Conservation (phyloP, 1,140 invertebrate species). For the Andricus grossulariae region DNA sequence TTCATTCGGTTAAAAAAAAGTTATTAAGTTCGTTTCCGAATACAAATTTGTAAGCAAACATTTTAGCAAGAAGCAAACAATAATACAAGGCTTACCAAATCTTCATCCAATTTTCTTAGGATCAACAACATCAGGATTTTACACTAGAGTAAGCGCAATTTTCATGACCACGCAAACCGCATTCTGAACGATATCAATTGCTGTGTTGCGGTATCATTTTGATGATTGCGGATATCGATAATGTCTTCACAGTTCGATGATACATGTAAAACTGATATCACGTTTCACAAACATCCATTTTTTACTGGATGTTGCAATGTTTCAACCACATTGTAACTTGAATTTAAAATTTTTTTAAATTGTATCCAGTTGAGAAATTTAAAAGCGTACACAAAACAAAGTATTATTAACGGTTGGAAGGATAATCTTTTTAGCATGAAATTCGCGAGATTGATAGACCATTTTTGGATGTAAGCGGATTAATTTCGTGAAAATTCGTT, state of each 20-base stretch:
- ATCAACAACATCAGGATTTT: slow-evolving; percentile 52
- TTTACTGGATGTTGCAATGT: no score
- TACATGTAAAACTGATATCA: no score
- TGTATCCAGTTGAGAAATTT: no score
- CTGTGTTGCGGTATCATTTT: slow-evolving; percentile 17
- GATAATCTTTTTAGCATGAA: not conserved
- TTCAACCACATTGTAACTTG: no score
- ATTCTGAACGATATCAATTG: slow-evolving; percentile 39
- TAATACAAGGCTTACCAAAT: not conserved
- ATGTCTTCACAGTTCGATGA: not conserved
- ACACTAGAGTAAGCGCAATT: slow-evolving; percentile 36
- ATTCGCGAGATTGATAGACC: not conserved
- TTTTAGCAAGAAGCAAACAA: not conserved
- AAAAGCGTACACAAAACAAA: not conserved
- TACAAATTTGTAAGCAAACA: no score
- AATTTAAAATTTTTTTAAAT: no score
- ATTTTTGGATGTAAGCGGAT: slow-evolving; percentile 15
- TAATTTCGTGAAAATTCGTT: slow-evolving; percentile 7
- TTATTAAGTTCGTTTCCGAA: no score
- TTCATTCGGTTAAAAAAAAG: no score
- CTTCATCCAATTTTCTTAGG: slow-evolving; percentile 23
- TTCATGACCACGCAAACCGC: slow-evolving; percentile 29
- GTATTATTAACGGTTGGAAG: not conserved
- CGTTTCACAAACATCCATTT: no score
- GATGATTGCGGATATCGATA: not conserved